phyloP scores from a whole-genome alignment of 2,797 vertebrate genomes.

The Sebastes vulpes region DNA sequence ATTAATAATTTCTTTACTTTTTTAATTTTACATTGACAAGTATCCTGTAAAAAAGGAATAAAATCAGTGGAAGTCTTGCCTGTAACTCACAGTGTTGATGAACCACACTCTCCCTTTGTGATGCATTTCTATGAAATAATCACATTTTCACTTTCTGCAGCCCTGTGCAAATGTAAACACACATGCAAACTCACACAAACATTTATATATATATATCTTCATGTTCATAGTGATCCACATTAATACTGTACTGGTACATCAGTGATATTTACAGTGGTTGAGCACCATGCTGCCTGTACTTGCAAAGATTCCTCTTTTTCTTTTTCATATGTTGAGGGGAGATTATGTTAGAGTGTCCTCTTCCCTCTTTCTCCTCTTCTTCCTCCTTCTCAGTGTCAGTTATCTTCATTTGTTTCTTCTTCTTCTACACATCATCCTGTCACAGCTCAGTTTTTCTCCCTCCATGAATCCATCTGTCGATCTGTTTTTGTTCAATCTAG shows the following conservation, averaged over 20 bases:
- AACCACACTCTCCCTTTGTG: constrained; percentile 55
- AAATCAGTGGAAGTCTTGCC: constrained; percentile 27
- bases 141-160: constrained; percentile 45
- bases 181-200: constrained; percentile 49
- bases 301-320: constrained; percentile 28
- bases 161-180: constrained; percentile 65
- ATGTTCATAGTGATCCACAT: constrained; percentile 35
- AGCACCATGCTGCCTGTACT: constrained; percentile 21
- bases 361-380: background rate
- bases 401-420: constrained; percentile 23
- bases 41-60: constrained; percentile 20
- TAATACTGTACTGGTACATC: constrained; percentile 47
- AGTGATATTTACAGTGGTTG: constrained; percentile 51
- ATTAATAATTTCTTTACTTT: constrained; percentile 19
- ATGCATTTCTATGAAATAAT: constrained; percentile 26
- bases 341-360: background rate
- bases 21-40: constrained; percentile 14
- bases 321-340: background rate
- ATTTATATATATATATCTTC: background rate
- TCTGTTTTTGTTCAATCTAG: constrained; percentile 68
- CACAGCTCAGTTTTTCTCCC: constrained; percentile 1
- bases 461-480: background rate
- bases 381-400: constrained; percentile 34
- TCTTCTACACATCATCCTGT: constrained; percentile 21
- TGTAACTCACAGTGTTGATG: constrained; percentile 53